phyloP scores from a whole-genome alignment of 2,113 vertebrate genomes.

The Tetrao urogallus region DNA sequence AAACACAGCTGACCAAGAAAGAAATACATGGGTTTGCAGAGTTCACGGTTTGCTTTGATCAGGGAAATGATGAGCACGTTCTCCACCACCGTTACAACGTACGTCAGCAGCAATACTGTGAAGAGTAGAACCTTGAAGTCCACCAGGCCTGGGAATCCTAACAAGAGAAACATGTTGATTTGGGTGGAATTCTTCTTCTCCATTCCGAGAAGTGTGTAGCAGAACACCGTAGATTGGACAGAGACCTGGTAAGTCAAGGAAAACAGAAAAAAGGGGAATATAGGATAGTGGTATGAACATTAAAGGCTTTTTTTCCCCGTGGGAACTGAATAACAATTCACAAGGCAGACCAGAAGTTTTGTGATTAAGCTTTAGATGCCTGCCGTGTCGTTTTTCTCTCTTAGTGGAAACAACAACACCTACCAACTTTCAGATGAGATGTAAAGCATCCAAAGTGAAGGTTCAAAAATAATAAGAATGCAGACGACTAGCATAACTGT shows the following conservation, averaged over 20 bases:
- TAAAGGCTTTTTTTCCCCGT: not conserved
- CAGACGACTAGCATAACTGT: not conserved
- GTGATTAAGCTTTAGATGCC: not conserved
- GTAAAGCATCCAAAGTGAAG: not conserved
- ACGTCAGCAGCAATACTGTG: slow-evolving; percentile 18
- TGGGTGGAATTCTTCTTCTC: not conserved
- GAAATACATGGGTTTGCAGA: slow-evolving; percentile 67
- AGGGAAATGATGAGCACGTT: slow-evolving; percentile 11
- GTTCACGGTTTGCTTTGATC: not conserved
- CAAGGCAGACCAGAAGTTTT: not conserved
- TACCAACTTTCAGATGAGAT: not conserved
- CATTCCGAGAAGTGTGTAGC: not conserved
- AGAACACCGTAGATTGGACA: too few species aligned
- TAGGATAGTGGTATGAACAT: not conserved
- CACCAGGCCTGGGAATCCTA: not conserved
- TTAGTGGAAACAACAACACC: not conserved
- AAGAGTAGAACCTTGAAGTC: slow-evolving; percentile 21
- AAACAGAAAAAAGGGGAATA: too few species aligned
- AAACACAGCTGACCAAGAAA: slow-evolving; percentile 41
- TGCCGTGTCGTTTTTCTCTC: not conserved
- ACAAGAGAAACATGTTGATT: not conserved
- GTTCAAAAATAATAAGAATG: not conserved
- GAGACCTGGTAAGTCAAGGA: not conserved
- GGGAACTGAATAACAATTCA: not conserved
- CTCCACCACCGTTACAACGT: slow-evolving; percentile 18